A percentile compares a stretch with the other conserved stretches of the same genome.
These are phyloP conservation scores for Corythornis madagascariensis DNA, from an alignment of 2,113 vertebrate genomes.

Conservation along the genomic window DNA sequence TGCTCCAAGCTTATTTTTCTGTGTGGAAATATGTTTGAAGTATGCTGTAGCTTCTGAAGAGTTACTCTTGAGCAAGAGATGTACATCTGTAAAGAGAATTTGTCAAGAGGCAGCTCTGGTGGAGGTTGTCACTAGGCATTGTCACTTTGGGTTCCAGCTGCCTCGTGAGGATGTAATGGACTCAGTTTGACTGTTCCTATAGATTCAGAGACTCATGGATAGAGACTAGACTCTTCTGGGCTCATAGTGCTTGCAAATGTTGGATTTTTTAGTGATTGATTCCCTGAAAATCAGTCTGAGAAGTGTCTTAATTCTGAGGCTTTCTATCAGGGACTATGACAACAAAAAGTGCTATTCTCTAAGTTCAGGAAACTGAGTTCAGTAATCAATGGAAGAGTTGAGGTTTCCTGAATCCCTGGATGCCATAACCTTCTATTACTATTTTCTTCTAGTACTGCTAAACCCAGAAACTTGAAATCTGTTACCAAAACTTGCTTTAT, in stretches of 20 bases:
- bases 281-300: background rate
- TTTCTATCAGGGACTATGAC: background rate
- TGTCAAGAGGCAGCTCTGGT: background rate
- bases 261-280: background rate
- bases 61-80: background rate
- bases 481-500: background rate
- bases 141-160: background rate
- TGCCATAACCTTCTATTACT: background rate
- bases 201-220: background rate
- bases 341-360: background rate
- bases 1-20: background rate
- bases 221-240: background rate
- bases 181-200: background rate
- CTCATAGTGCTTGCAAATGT: background rate
- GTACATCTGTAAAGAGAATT: background rate
- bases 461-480: background rate
- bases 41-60: background rate
- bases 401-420: background rate
- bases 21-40: background rate
- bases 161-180: background rate
- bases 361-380: too few relatives aligned
- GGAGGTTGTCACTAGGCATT: background rate
- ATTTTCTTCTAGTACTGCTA: background rate
- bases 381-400: background rate
- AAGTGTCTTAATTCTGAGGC: background rate